Conservation (phyloP, 2,888 invertebrate genomes). For the Teleogryllus oceanicus region DNA sequence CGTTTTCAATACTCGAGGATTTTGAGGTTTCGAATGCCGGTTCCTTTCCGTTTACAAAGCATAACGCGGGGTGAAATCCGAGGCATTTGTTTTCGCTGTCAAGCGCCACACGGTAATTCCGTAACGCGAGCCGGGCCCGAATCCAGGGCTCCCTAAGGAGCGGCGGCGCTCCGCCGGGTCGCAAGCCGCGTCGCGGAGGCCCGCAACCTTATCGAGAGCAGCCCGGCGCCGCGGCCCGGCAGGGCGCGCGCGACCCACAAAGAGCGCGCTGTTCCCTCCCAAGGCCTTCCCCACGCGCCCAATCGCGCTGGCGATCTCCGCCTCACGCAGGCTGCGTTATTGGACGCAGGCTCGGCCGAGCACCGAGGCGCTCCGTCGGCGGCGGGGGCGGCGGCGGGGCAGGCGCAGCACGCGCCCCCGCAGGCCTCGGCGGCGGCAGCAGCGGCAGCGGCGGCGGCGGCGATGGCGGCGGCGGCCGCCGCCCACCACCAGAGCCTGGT, state of each 20-base stretch:
- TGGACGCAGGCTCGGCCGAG: background rate
- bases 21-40: too few species aligned
- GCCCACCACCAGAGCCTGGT: background rate
- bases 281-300: background rate
- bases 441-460: background rate
- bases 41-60: too few species aligned
- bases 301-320: background rate
- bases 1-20: too few species aligned
- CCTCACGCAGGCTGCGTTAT: background rate
- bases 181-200: too few species aligned
- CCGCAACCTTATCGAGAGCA: constrained; percentile 4
- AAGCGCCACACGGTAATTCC: too few species aligned
- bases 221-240: background rate
- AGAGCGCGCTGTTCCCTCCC: background rate
- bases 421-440: background rate
- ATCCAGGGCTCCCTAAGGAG: too few species aligned
- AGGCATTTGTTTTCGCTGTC: too few species aligned
- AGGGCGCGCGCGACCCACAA: background rate
- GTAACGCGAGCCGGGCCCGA: too few species aligned
- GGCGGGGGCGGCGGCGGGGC: background rate
- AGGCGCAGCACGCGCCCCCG: background rate
- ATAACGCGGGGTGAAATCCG: too few species aligned
- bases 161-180: too few species aligned
- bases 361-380: background rate
- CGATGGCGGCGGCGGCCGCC: background rate